Evolutionary conservation across 2,797 vertebrate species (phyloP), one percentile per base, ranked within the genome.

Genomic region (Sebastes oblongus): DNA sequence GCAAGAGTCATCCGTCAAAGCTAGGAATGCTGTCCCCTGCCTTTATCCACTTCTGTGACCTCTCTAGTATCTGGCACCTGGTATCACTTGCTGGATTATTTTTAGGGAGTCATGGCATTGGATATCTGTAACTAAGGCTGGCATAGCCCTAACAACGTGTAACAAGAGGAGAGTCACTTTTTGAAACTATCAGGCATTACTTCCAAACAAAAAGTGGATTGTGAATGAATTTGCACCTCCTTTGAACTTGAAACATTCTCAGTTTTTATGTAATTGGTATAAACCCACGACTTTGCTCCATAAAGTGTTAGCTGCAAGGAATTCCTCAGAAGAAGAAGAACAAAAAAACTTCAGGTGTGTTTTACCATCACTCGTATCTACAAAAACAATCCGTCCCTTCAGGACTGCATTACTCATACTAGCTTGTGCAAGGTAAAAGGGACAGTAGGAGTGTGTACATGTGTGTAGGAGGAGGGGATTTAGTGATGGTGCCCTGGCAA

Each of bases 1-100:
- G 77, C 72, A 73, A 73, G 71, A 88, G 80, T 86, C 78, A 93
- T 95, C 86, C 24, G 82, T 95, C 94, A 94, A 85, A 85, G 12
- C 72, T 54, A 88, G 89, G 93, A 93, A 93, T 90, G 92, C 82
- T 75, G 79, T 83, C 85, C 80, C 82, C 80, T 71, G 62, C 65
- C 78, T 83, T 86, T 70, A 77, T 85, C 81, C 78, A 81, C 74
- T 85, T 80, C 77, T 69, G 34, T 88, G 78, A 85, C 82, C 84
- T 85, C 77, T 81, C 78, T 60, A 50, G 42, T 65, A 62, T 81
- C 72, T 78, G 73, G 78, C 82, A 88, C 71, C 88, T 77, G 82
- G 81, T 84, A 83, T 81, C 58, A 66, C 77, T 83, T 68, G 50
- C 69, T 79, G 29, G 75, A 85, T 73, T 84, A 83, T 82, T 81